Conservation (phyloP, 2,888 invertebrate species). For the Aquatica leii region DNA sequence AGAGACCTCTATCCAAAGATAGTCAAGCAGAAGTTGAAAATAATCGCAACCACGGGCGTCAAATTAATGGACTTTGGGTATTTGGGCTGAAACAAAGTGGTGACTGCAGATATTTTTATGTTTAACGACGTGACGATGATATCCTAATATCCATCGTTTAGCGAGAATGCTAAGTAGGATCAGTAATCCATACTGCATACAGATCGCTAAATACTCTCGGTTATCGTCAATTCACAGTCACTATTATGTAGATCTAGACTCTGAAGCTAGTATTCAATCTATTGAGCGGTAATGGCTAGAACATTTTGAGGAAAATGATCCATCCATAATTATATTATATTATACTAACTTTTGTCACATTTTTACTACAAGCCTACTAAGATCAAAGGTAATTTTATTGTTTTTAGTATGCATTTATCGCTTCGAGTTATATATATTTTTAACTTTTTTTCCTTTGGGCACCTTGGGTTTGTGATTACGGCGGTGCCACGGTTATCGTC, state of each 20-base stretch:
- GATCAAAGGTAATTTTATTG: no score
- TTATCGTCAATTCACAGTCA: conserved; percentile 1
- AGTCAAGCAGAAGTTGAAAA: not conserved
- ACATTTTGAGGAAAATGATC: conserved; percentile 1
- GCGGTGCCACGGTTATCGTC: no score
- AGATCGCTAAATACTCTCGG: conserved; percentile 4
- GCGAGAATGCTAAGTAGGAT: conserved; percentile 5
- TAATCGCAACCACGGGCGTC: conserved; percentile 6
- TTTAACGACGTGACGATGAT: not conserved
- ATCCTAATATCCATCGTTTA: not conserved
- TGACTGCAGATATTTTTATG: conserved; percentile 6
- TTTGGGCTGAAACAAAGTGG: not conserved
- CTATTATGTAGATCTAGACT: not conserved
- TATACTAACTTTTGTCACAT: no score
- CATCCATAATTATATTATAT: no score
- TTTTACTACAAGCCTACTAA: no score
- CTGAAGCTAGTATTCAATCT: not conserved
- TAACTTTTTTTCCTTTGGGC: no score
- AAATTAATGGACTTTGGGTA: not conserved
- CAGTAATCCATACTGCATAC: conserved; percentile 3
- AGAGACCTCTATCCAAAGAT: not conserved
- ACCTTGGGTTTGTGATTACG: no score
- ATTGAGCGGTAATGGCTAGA: conserved; percentile 7
- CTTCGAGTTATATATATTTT: no score
- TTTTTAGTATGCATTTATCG: no score